Evolutionary conservation across 2,888 invertebrate species (phyloP).

Genomic region (Linnaemya tessellans): DNA sequence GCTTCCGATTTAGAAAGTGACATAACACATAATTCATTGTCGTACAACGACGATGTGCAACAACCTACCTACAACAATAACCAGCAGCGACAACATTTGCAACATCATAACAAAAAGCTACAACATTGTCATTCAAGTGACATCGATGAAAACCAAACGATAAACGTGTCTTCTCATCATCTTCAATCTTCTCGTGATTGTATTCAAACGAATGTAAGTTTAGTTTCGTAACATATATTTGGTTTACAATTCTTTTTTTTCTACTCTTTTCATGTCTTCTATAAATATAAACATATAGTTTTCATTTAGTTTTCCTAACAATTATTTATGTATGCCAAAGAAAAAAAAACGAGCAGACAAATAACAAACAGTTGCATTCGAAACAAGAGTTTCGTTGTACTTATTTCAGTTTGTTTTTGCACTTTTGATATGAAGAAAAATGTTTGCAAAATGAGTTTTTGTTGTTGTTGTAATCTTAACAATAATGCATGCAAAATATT

Average conservation of each 20-base stretch:
- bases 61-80: slow-evolving; percentile 62
- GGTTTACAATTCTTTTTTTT: slow-evolving; percentile 50
- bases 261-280: slow-evolving; percentile 41
- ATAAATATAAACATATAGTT: slow-evolving; percentile 22
- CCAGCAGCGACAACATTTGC: slow-evolving; percentile 54
- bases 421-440: slow-evolving; percentile 60
- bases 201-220: slow-evolving; percentile 79
- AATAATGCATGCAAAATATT: slow-evolving; percentile 69
- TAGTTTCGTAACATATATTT: slow-evolving; percentile 60
- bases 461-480: slow-evolving; percentile 39
- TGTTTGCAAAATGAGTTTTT: slow-evolving; percentile 51
- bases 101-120: slow-evolving; percentile 53
- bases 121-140: slow-evolving; percentile 60
- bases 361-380: slow-evolving; percentile 60
- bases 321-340: slow-evolving; percentile 64
- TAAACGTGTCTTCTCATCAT: slow-evolving; percentile 67
- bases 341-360: slow-evolving; percentile 41
- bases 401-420: slow-evolving; percentile 37
- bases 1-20: slow-evolving; percentile 79
- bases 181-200: slow-evolving; percentile 77
- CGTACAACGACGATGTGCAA: slow-evolving; percentile 70
- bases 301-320: slow-evolving; percentile 54
- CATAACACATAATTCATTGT: slow-evolving; percentile 75
- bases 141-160: slow-evolving; percentile 68
- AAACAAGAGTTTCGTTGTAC: slow-evolving; percentile 45